Evolutionary conservation across 92 coral and sea anemone genomes (phyloP), one percentile per base, ranked within the genome.

Genomic region (Pocillopora meandrina): DNA sequence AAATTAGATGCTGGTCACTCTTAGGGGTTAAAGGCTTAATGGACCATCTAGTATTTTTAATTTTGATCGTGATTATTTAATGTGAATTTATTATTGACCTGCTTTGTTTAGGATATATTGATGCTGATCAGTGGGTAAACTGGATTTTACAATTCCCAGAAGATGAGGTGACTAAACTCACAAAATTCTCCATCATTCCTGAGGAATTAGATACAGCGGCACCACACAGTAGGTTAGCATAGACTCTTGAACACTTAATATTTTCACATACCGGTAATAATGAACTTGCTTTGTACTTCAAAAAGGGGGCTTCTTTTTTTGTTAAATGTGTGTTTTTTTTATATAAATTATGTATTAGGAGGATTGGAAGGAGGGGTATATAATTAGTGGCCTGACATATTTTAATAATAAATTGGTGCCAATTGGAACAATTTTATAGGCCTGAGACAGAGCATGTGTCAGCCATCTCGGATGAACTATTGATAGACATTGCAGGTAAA

Each of bases 91-190:
- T 42, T 42, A 42, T 1, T 42, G 7, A 42, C 4, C 17, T 49
- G 10, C n/a, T 77, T 23, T 34, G 36, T 31, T 31, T 60, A 93
- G 97, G 97, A 10, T 87, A 72, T 61, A 87, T 93, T 83, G 93
- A 93, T 76, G 95, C 87, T 31, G 95, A 93, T 36, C 98, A 93
- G 81, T 93, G 98, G 98, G 61, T 90, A 9, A 83, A 75, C 18
- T 84, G 90, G 82, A 47, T 91, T 16, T 72, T 76, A 47, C 83
- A 85, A 83, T 81, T 93, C 59, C 95, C 93, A 42, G 88, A 84
- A 56, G 88, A 91, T 65, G 97, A 93, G 74, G 84, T 91, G 12
- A 42, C 86, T 26, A 74, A 85, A 33, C 87, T 93, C 64, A 93
- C 91, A 35, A 77, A 84, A 23, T 83, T 93, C 35, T 12, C 72